Evolutionary conservation across 2,113 vertebrate species (phyloP), one percentile per base, ranked within the genome.

Genomic region (Sterna hirundo): DNA sequence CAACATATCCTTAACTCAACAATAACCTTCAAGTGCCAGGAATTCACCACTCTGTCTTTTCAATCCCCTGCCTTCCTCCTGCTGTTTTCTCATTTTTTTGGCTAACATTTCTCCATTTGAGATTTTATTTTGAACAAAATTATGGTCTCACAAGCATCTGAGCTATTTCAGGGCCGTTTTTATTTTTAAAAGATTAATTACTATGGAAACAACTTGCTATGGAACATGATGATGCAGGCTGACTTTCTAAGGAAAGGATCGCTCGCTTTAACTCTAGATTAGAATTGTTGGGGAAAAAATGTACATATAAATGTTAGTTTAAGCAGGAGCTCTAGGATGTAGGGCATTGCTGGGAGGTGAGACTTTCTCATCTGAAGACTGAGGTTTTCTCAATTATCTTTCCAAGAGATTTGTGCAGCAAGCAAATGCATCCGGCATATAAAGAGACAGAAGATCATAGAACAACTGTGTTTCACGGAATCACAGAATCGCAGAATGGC

Each of bases 31-130:
- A 36, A 29, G 3, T 11, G 14, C 15, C 49, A 79, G 46, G 20
- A 79, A 58, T 30, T 66, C 46, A 42, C 3, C 11, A 10, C 9
- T 11, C 2, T 27, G 1, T 15, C 19, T 49, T 78, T n/a, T 68
- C 40, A 89, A 13, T 52, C 23, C 5, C 13, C 70, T 58, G 5
- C 5, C 12, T 77, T 69, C 15, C 20, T 86, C n/a, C 42, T 64
- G 4, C n/a, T 32, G 8, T 7, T 54, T 62, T 65, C 46, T 82
- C 7, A 20, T 15, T 69, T 60, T 77, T 77, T 68, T 49, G 16
- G 16, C 9, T 44, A 38, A 44, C 2, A 2, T 47, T 79, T 49
- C 21, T 3, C 4, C 7, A 29, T n/a, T 58, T 0, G 1, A 54
- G 47, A 47, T 46, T 55, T 44, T 77, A 4, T 78, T 85, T 70